Percentiles rank a stretch among this genome's conserved stretches.
Evolutionary conservation across 1,140 invertebrate genomes (phyloP).

Genomic region (Gonioctena quinquepunctata): DNA sequence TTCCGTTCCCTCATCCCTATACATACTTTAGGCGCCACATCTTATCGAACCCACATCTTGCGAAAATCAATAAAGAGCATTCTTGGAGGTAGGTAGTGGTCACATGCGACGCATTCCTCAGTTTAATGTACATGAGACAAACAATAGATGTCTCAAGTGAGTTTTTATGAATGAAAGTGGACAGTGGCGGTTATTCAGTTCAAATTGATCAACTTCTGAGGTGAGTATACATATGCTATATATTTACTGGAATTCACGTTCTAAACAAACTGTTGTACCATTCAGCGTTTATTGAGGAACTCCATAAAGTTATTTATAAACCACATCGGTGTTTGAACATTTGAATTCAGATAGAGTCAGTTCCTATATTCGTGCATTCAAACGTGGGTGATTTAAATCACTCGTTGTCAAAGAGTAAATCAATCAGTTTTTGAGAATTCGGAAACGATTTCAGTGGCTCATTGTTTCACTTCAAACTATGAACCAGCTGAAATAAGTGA

Average conservation of each 20-base stretch:
- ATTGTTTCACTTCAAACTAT: too few relatives aligned
- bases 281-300: not conserved
- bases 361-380: not conserved
- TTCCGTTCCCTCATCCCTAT: too few relatives aligned
- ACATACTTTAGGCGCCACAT: too few relatives aligned
- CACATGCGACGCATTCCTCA: too few relatives aligned
- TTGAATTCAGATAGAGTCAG: not conserved
- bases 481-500: not conserved
- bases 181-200: not conserved
- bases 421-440: not conserved
- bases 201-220: not conserved
- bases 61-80: too few relatives aligned
- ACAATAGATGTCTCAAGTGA: not conserved
- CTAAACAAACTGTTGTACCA: too few relatives aligned
- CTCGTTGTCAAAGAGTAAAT: not conserved
- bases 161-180: not conserved
- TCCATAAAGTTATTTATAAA: conserved; percentile 9
- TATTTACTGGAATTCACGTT: too few relatives aligned
- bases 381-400: not conserved
- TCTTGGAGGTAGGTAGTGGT: too few relatives aligned
- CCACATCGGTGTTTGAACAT: not conserved
- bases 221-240: too few relatives aligned
- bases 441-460: not conserved
- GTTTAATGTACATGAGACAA: too few relatives aligned
- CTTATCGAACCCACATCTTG: too few relatives aligned